Evolutionary conservation across 2,113 vertebrate species (phyloP).

Genomic region (Hippocampus zosterae): DNA sequence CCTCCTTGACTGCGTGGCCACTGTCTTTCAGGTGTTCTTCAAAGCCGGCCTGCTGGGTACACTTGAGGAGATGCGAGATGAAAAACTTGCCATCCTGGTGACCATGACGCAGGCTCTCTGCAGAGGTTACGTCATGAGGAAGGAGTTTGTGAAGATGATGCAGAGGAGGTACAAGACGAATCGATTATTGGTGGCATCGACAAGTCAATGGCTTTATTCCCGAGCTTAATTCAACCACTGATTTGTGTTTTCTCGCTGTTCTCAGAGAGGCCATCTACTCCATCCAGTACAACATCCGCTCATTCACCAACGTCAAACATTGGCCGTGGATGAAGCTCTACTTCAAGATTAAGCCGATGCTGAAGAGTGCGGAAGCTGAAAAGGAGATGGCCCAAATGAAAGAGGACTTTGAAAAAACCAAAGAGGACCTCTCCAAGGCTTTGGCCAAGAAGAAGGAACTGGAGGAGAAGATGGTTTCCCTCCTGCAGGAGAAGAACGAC

Average conservation of each 20-base stretch:
- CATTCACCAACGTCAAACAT: constrained; percentile 80
- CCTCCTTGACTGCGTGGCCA: background rate
- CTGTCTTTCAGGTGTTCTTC: constrained; percentile 82
- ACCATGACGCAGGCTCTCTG: constrained; percentile 73
- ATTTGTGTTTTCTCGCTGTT: background rate
- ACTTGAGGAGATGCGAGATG: constrained; percentile 95
- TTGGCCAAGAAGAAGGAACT: constrained; percentile 72
- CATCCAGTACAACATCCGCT: constrained; percentile 84
- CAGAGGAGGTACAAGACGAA: constrained; percentile 46
- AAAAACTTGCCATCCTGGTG: constrained; percentile 78
- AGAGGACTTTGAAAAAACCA: constrained; percentile 82
- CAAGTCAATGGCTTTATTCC: background rate
- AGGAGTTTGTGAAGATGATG: constrained; percentile 74
- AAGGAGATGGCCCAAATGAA: constrained; percentile 77
- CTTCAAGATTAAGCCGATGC: constrained; percentile 75
- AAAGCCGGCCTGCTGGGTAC: constrained; percentile 87
- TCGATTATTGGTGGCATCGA: background rate
- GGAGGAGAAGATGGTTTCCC: constrained; percentile 74
- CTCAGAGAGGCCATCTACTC: constrained; percentile 78
- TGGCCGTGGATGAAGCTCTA: constrained; percentile 81
- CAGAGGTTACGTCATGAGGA: constrained; percentile 69
- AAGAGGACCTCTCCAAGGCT: constrained; percentile 80
- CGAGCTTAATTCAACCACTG: background rate
- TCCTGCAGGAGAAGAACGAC: constrained; percentile 71
- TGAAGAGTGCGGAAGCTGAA: constrained; percentile 77